These are phyloP conservation scores for Mionectes macconnelli DNA, from an alignment of 2,113 vertebrate genomes.

Conservation along the genomic window DNA sequence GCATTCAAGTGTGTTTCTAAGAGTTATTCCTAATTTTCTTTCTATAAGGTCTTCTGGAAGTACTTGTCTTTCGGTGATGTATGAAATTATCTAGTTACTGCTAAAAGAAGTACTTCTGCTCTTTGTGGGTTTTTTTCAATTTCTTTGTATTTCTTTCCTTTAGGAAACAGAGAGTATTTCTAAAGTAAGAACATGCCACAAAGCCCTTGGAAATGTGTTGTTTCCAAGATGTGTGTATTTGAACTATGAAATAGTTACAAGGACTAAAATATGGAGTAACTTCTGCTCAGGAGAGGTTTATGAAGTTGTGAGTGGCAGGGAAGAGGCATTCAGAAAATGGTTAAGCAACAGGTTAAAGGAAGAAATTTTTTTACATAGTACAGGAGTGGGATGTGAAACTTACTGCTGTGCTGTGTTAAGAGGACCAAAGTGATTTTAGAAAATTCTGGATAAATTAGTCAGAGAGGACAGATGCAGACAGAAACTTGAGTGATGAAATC, in stretches of 20 bases:
- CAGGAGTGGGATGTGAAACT: not conserved
- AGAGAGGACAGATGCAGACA: not conserved
- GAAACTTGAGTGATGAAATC: not conserved
- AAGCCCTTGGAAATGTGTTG: not conserved
- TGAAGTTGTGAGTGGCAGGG: not conserved
- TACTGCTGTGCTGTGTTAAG: not conserved
- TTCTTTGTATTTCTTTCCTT: not conserved
- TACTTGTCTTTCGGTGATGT: not conserved
- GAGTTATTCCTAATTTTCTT: not conserved
- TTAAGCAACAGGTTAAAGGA: not conserved
- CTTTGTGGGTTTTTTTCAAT: not conserved
- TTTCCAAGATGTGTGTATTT: not conserved
- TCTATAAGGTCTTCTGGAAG: not conserved
- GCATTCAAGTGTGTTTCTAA: not conserved
- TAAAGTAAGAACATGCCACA: not conserved
- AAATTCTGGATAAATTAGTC: not conserved
- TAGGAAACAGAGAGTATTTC: not conserved
- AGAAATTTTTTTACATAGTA: not conserved
- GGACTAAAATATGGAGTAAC: not conserved
- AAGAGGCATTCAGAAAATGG: not conserved
- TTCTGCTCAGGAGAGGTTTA: not conserved
- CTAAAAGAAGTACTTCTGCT: not conserved
- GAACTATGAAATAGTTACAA: not conserved
- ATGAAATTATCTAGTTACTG: not conserved
- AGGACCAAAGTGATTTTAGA: not conserved